Evolutionary conservation across 37 sponge, comb jelly and placozoan genomes (phyloP).

Genomic region (Ianthella basta): DNA sequence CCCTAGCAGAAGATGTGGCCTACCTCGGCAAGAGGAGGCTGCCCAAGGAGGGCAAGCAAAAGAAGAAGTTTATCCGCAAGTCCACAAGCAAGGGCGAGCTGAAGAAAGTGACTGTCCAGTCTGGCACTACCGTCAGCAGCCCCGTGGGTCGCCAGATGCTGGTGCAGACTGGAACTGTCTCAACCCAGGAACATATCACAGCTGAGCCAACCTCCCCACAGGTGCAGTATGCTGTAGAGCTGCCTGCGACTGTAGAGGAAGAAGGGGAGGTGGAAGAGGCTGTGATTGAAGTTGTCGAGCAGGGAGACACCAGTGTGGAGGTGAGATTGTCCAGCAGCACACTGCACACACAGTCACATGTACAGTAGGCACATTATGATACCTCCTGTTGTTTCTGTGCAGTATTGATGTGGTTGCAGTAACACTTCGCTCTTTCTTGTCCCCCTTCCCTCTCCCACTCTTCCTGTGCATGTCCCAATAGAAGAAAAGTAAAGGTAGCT

Average conservation of each 20-base stretch:
- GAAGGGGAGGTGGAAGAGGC: not conserved
- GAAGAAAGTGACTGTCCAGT: conserved; percentile 21
- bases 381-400: not conserved
- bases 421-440: too few relatives aligned
- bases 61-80: conserved; percentile 17
- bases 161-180: not conserved
- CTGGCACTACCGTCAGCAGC: not conserved
- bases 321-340: too few relatives aligned
- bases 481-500: too few relatives aligned
- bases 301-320: too few relatives aligned
- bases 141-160: conserved; percentile 23
- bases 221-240: not conserved
- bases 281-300: not conserved
- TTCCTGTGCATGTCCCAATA: too few relatives aligned
- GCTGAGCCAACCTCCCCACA: not conserved
- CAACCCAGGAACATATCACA: not conserved
- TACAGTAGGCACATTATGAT: not conserved
- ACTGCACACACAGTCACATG: too few relatives aligned
- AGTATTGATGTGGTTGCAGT: too few relatives aligned
- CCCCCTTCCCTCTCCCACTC: too few relatives aligned
- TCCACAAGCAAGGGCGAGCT: conserved; percentile 32
- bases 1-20: conserved; percentile 23
- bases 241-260: not conserved
- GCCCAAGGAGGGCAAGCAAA: conserved; percentile 10
- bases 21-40: conserved; percentile 23